A percentile compares a stretch with the other conserved stretches of the same genome.
Evolutionary conservation across 2,888 invertebrate genomes (phyloP).

Genomic region (Argynnis bischoffii): DNA sequence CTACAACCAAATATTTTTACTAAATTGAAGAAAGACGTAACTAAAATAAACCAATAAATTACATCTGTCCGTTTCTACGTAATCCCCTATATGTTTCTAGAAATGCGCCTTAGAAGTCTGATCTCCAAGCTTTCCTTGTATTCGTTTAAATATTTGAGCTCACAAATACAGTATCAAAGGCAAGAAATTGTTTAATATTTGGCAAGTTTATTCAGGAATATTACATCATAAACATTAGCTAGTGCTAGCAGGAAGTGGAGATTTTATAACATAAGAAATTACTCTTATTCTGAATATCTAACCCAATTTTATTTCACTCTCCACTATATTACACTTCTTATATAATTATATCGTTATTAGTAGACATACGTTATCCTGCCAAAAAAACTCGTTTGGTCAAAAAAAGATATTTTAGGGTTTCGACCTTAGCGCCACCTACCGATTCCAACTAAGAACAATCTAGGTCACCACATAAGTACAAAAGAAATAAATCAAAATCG

Average conservation of each 20-base stretch:
- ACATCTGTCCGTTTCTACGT: slow-evolving; percentile 8
- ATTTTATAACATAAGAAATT: background rate
- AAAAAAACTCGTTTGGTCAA: too few relatives aligned
- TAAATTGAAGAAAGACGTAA: background rate
- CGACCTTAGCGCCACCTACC: too few relatives aligned
- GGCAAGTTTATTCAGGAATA: background rate
- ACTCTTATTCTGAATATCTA: too few relatives aligned
- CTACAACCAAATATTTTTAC: too few relatives aligned
- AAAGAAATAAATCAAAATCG: too few relatives aligned
- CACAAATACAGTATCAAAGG: slow-evolving; percentile 42
- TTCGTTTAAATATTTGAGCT: slow-evolving; percentile 41
- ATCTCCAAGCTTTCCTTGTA: slow-evolving; percentile 41
- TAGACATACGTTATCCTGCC: too few relatives aligned
- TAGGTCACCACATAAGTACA: too few relatives aligned
- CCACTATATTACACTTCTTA: too few relatives aligned
- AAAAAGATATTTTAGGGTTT: too few relatives aligned
- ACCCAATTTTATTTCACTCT: too few relatives aligned
- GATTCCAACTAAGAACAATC: too few relatives aligned
- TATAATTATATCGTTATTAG: too few relatives aligned
- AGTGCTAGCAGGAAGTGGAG: background rate
- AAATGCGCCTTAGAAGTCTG: slow-evolving; percentile 38
- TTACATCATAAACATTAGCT: background rate
- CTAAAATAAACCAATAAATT: slow-evolving; percentile 18
- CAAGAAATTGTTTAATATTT: slow-evolving; percentile 23
- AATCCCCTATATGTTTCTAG: slow-evolving; percentile 29